Evolutionary conservation across 1,140 invertebrate genomes (phyloP), one percentile per base, ranked within the genome.

Genomic region (Oedothorax gibbosus): DNA sequence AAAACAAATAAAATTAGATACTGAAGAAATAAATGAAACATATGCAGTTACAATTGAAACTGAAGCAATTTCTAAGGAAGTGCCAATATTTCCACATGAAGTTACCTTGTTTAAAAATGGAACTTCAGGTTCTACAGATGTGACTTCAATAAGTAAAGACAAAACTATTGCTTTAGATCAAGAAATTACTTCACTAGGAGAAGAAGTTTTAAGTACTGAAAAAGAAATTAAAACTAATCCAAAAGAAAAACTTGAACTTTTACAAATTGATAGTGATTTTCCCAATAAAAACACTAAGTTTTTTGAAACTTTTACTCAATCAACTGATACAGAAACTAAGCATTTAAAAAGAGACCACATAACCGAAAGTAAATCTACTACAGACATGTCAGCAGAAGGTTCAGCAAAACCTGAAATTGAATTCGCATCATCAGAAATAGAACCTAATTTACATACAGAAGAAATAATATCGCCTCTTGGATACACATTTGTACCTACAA

Each of bases 401-500:
- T n/a, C 57, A 60, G 3, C 57, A 60, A 60, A 7, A 60, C 35
- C 35, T 35, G 57, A 60, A 60, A 60, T 7, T 5, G n/a, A 60
- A 60, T n/a, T 60, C 4, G 12, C 57, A 60, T 60, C 7, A 60
- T 35, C 35, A 35, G 35, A 35, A 35, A 60, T 4, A 6, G 68
- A 71, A 51, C 5, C 35, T 71, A 0, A 71, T 0, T 51, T 50
- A 12, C 68, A 35, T 6, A 8, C 9, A 77, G 14, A 35, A 12
- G 20, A 76, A n/a, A 14, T 14, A 49, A 76, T 8, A 76, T 76
- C 73, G 35, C 56, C 56, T 14, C n/a, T n/a, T 21, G 53, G n/a
- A 66, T 21, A 53, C n/a, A 53, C 11, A 11, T 8, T 21, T 18
- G 18, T n/a, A 53, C 14, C 49, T 53, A 14, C 57, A 51, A 51